phyloP scores from a whole-genome alignment of 2,888 invertebrate genomes.

The Dermolepida albohirtum region DNA sequence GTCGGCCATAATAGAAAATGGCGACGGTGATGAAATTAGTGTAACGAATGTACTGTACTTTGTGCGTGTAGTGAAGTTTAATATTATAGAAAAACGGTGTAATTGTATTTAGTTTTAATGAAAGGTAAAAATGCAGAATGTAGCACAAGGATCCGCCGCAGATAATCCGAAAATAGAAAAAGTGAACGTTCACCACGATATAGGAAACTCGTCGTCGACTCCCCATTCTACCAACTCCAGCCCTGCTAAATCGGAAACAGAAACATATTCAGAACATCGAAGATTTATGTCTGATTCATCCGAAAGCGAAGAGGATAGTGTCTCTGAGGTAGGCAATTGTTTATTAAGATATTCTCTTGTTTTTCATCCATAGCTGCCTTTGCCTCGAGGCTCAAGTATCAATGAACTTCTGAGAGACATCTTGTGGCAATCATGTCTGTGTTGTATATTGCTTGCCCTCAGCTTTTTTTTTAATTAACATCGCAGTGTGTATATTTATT shows the following conservation, averaged over 20 bases:
- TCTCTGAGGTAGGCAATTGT: conserved; percentile 85
- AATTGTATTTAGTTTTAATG: conserved; percentile 68
- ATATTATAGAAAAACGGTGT: conserved; percentile 60
- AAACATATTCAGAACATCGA: conserved; percentile 87
- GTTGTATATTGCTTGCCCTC: conserved; percentile 48
- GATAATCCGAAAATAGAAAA: conserved; percentile 86
- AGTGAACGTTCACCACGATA: conserved; percentile 79
- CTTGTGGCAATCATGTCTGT: conserved; percentile 66
- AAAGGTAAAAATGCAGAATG: conserved; percentile 93
- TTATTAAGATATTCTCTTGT: conserved; percentile 55
- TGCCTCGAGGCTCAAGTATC: conserved; percentile 64
- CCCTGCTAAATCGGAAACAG: conserved; percentile 87
- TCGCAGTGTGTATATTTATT: conserved; percentile 33
- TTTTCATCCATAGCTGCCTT: conserved; percentile 52
- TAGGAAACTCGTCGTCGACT: conserved; percentile 79
- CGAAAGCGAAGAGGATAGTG: conserved; percentile 96
- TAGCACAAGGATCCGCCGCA: conserved; percentile 80
- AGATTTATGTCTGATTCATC: conserved; percentile 94
- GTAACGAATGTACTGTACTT: conserved; percentile 72
- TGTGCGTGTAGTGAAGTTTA: conserved; percentile 61
- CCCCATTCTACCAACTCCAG: conserved; percentile 85
- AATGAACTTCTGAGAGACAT: conserved; percentile 77
- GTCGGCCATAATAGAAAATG: conserved; percentile 83
- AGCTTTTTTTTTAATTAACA: conserved; percentile 39
- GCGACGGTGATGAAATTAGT: conserved; percentile 72